phyloP scores from a whole-genome alignment of 2,888 invertebrate genomes.

The Harpalus rubripes region DNA sequence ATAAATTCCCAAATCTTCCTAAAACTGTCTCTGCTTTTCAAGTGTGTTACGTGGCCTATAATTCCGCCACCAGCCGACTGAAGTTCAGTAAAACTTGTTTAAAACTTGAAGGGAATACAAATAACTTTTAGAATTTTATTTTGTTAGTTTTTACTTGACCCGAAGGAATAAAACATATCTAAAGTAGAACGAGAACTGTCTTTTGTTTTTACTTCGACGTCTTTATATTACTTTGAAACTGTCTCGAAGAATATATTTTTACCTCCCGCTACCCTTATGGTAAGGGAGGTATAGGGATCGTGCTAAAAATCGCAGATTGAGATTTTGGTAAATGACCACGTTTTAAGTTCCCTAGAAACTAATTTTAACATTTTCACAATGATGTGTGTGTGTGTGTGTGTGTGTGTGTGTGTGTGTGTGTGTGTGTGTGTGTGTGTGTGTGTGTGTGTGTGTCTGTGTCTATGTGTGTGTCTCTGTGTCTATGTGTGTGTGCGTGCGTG shows the following conservation, averaged over 20 bases:
- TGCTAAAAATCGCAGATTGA: too few relatives aligned
- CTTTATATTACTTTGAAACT: neutral
- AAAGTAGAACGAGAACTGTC: constrained; percentile 14
- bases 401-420: too few relatives aligned
- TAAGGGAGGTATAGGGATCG: too few relatives aligned
- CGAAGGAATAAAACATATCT: constrained; percentile 50
- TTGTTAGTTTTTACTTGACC: constrained; percentile 54
- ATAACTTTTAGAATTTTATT: constrained; percentile 51
- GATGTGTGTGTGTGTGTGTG: too few relatives aligned
- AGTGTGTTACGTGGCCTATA: constrained; percentile 48
- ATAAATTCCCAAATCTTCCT: neutral
- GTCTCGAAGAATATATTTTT: neutral
- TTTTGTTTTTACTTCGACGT: constrained; percentile 21
- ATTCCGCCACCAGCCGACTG: neutral
- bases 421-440: too few relatives aligned
- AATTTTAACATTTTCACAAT: too few relatives aligned
- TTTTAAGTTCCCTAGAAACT: too few relatives aligned
- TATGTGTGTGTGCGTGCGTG: too few relatives aligned
- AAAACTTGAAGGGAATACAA: constrained; percentile 52
- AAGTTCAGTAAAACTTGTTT: constrained; percentile 52
- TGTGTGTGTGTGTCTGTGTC: too few relatives aligned
- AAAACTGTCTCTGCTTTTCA: constrained; percentile 16
- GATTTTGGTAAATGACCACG: too few relatives aligned
- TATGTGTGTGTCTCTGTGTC: too few relatives aligned
- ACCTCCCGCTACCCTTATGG: too few relatives aligned